Evolutionary conservation across 2,888 invertebrate species (phyloP), one percentile per base, ranked within the genome.

Genomic region (Sphaerophoria rueppellii): DNA sequence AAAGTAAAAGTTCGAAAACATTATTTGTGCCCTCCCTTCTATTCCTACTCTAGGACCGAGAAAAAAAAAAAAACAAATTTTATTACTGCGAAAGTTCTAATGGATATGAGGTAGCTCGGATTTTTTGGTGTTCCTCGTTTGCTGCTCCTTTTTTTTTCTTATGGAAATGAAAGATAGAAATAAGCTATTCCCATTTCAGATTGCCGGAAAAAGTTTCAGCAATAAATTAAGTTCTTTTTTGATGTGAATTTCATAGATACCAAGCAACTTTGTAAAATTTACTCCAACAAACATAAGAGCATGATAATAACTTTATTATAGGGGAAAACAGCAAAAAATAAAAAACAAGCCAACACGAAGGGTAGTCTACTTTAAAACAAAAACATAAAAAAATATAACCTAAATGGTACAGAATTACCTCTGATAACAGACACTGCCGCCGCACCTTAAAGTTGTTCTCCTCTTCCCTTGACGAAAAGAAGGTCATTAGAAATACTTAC

Each of bases 181-280:
- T 61, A 69, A 74, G 74, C 48, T 57, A 58, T 57, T 60, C 40
- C 46, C 48, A 55, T 70, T 77, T 35, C 37, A 65, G 43, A 43
- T 71, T 34, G 48, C 37, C 50, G 32, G 32, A 54, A 76, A 57
- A 82, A 73, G 58, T 81, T 65, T 73, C n/a, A 43, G 40, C 70
- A 61, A 85, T 85, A 85, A 81, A 85, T 85, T 77, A 48, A 70
- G 73, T 69, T 52, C 69, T 73, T 76, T 65, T 58, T 76, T 85
- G 80, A 65, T 76, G 76, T 63, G 61, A 67, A 65, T 73, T 63
- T 78, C 77, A 73, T 82, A 73, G 82, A 80, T 76, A 65, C 70
- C 34, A 34, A 46, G 57, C 52, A 50, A 16, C 43, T 24, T 32
- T 35, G 12, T 69, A 14, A 48, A 14, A 63, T 34, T 7, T 37